Base-by-base conservation (phyloP, 2,113 vertebrate genomes). In the Accipiter virgatus region DNA sequence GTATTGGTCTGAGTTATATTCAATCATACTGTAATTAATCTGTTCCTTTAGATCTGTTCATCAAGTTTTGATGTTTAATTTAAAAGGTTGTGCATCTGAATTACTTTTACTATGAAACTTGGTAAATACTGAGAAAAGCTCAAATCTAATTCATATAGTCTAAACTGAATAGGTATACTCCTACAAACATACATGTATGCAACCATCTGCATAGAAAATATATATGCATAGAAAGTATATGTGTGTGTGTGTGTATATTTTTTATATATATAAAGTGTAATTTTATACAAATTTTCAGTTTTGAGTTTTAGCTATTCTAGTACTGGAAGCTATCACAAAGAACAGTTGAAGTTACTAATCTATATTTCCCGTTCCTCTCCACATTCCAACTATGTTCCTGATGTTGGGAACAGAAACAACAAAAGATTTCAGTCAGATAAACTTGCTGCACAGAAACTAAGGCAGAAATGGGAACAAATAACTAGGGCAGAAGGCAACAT, bases 211-310 rank as follows among this genome's bases (percentile, higher is more conserved):
- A 47, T 40, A 40, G 70, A 56, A 85, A 55, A 36, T 20, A 26
- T 12, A 13, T 52, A 16, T 52, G 50, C 50, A 52, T 52, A 27
- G 50, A 43, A 13, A 1, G 0, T 29, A 1, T 59, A 7, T 21
- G 3, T 47, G 3, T 40, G 21, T 40, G 21, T 55, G 7, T 17
- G 6, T 61, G 12, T 42, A 2, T 63, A 16, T 53, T 53, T 52
- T 53, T 1, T 18, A 5, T 59, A n/a, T 53, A 27, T 45, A 43
- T 58, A 63, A 34, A 55, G 5, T 36, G 1, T 16, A 40, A 72
- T 53, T 83, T 80, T 16, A 38, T n/a, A 7, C 7, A 71, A 15
- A 22, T 25, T 48, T 71, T 62, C 10, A 29, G 7, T 3, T 62
- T 74, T 74, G 1, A 5, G 6, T 47, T 81, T 48, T 66, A 73